Conservation (phyloP, 2,113 vertebrate genomes). For the Ancistrus triradiatus region DNA sequence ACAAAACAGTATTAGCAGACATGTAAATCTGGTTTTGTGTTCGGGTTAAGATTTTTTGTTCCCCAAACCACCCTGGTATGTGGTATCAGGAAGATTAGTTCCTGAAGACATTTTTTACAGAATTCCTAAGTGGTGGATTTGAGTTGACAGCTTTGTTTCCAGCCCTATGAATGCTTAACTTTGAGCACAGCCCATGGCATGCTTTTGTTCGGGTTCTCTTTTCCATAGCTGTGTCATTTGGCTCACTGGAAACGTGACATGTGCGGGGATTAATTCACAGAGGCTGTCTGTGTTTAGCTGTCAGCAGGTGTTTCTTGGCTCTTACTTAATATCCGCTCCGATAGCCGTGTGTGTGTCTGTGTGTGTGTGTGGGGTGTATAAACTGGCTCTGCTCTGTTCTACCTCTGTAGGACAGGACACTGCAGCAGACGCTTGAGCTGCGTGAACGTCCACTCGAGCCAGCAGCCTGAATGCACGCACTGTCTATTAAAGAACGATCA, state of each 20-base stretch:
- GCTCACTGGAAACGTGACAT: background rate
- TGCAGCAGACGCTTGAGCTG: constrained; percentile 3
- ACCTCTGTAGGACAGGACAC: constrained; percentile 15
- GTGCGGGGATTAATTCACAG: constrained; percentile 9
- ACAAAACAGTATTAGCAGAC: no score
- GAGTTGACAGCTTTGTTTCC: no score
- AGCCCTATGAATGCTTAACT: no score
- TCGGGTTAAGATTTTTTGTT: no score
- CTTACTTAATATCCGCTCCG: constrained; percentile 3
- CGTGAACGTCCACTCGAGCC: constrained; percentile 8
- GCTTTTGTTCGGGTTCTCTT: background rate
- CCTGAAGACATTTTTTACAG: no score
- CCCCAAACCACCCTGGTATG: no score
- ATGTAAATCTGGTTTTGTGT: no score
- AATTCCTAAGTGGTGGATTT: no score
- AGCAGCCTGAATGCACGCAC: constrained; percentile 2
- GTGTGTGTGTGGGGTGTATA: constrained; percentile 25
- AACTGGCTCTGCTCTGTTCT: background rate
- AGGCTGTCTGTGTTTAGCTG: constrained; percentile 1
- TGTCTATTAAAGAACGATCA: background rate
- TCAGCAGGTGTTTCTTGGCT: constrained; percentile 13
- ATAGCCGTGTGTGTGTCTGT: constrained; percentile 18
- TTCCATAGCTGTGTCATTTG: background rate
- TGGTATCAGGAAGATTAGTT: no score
- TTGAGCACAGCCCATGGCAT: no score